A percentile compares a stretch with the other conserved stretches of the same genome.
These are phyloP conservation scores for Bucorvus abyssinicus DNA, from an alignment of 2,797 vertebrate genomes.

Conservation along the genomic window DNA sequence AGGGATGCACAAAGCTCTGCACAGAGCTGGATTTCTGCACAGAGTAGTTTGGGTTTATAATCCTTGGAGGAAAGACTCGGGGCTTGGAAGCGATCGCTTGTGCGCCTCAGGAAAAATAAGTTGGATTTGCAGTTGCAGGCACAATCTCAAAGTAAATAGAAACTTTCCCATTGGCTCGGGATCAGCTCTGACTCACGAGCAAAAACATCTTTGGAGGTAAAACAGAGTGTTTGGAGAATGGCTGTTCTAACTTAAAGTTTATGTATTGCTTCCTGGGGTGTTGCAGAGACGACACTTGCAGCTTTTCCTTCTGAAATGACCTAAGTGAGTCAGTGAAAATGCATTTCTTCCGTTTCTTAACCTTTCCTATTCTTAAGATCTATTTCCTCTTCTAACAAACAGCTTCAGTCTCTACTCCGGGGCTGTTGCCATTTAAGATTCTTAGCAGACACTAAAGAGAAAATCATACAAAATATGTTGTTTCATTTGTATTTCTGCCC, in stretches of 20 bases:
- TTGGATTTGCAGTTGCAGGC: constrained; percentile 55
- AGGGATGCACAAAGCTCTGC: neutral
- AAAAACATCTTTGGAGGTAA: constrained; percentile 59
- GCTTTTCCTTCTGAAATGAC: neutral
- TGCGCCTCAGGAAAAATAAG: constrained; percentile 34
- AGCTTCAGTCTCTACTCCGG: neutral
- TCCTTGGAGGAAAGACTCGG: constrained; percentile 32
- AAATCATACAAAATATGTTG: neutral
- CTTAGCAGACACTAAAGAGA: neutral
- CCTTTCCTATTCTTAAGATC: neutral
- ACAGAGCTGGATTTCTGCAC: constrained; percentile 9
- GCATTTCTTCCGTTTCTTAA: neutral
- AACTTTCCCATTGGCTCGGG: constrained; percentile 55
- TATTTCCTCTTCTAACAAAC: neutral
- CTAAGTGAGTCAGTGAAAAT: neutral
- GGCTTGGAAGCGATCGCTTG: constrained; percentile 31
- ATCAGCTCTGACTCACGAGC: constrained; percentile 57
- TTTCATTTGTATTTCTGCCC: constrained; percentile 22
- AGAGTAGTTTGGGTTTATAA: neutral
- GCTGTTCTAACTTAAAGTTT: constrained; percentile 54
- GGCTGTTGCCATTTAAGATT: constrained; percentile 5
- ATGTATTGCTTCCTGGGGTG: constrained; percentile 41
- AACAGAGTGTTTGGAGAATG: constrained; percentile 29
- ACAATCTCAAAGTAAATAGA: constrained; percentile 61
- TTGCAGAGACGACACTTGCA: constrained; percentile 12